Base-by-base conservation (phyloP, 1,140 invertebrate genomes). In the Branchinecta lindahli region DNA sequence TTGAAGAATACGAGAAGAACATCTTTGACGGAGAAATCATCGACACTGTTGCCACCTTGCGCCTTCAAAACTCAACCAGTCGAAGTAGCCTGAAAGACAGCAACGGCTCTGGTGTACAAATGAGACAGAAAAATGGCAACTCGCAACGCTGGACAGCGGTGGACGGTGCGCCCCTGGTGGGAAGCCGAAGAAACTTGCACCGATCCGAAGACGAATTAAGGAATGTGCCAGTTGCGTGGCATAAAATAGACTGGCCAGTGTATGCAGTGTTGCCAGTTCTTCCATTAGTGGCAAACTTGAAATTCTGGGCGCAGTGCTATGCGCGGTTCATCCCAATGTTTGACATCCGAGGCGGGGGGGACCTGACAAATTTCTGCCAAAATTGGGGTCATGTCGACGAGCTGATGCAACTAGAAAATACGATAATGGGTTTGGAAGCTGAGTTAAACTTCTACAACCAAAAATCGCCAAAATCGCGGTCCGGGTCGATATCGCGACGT, bases 271-370 rank as follows among this genome's bases (percentile, higher is more conserved):
- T 79, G 8, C 68, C 70, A 33, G 72, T 86, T 2, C 77, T 82
- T 15, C 80, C 80, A 46, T 76, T 77, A 20, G 79, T 89, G 65
- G 78, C 84, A 8, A 80, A 78, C 72, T 77, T 92, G 71, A 85
- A 89, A 68, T 76, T 95, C n/a, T 96, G 92, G 92, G 82, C 83
- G 66, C 90, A 91, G 75, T 94, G 90, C 80, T 96, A 93, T 79
- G 87, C 90, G 73, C 85, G 92, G 3, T 94, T 91, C 90, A 83
- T 93, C 75, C 85, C 87, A 7, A 84, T 89, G 10, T 82, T 92
- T 0, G 89, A 94, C 77, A 89, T 93, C 66, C 82, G 84, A 7
- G 86, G 85, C 70, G 89, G 90, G 66, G 90, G 90, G 1, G 68
- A 69, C 21, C 3, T 69, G 68, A 47, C 47, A 10, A 46, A 15